A percentile compares a stretch with the other conserved stretches of the same genome.
phyloP scores from a whole-genome alignment of 2,113 vertebrate genomes.

The Trinectes maculatus region DNA sequence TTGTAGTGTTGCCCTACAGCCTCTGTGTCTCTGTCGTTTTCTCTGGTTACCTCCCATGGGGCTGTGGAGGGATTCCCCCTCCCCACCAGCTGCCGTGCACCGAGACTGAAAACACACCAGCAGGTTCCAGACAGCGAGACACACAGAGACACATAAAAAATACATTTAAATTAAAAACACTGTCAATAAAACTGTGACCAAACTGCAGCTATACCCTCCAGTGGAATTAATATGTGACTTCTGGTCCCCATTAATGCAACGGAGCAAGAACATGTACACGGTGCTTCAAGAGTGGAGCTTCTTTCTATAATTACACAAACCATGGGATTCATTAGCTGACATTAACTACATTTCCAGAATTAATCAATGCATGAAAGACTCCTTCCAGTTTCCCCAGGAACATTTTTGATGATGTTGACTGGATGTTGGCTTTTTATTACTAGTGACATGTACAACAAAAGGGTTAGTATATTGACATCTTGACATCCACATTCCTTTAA shows the following conservation, averaged over 20 bases:
- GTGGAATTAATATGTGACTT: not conserved
- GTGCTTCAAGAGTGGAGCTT: not conserved
- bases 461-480: not conserved
- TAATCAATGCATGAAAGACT: slow-evolving; percentile 11
- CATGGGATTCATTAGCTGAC: slow-evolving; percentile 23
- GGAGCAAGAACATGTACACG: slow-evolving; percentile 6
- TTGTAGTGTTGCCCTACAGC: slow-evolving; percentile 18
- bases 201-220: not conserved
- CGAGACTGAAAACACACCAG: slow-evolving; percentile 37
- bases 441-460: slow-evolving; percentile 2
- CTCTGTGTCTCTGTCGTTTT: slow-evolving; percentile 22
- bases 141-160: not conserved
- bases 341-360: not conserved
- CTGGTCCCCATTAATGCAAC: not conserved
- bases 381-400: not conserved
- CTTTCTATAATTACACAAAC: slow-evolving; percentile 1
- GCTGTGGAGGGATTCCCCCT: slow-evolving; percentile 53
- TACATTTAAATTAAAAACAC: slow-evolving; percentile 12
- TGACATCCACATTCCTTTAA: not conserved
- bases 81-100: slow-evolving; percentile 63
- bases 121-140: slow-evolving; percentile 25
- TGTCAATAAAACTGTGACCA: slow-evolving; percentile 4
- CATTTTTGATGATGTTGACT: slow-evolving; percentile 2
- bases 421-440: not conserved
- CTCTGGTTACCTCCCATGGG: slow-evolving; percentile 71